Evolutionary conservation across 2,113 vertebrate species (phyloP).

Genomic region (Nothocercus julius): DNA sequence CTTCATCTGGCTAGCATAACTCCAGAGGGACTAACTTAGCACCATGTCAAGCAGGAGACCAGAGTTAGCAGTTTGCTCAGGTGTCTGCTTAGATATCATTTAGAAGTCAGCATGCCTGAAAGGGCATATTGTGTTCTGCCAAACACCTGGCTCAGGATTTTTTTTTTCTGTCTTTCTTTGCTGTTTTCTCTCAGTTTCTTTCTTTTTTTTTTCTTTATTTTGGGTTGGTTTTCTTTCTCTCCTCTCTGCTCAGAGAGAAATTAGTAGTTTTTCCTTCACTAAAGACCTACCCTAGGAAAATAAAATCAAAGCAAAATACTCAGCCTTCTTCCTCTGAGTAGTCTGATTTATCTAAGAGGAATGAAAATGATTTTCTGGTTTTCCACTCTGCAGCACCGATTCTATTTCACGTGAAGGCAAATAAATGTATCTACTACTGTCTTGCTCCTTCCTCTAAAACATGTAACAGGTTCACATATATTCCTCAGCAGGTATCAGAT

Average conservation of each 20-base stretch:
- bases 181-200: neutral
- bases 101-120: constrained; percentile 8
- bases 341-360: constrained; percentile 42
- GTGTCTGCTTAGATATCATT: constrained; percentile 1
- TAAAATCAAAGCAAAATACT: constrained; percentile 15
- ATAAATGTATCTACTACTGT: constrained; percentile 48
- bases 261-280: neutral
- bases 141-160: constrained; percentile 10
- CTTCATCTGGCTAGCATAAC: neutral
- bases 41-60: neutral
- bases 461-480: constrained; percentile 24
- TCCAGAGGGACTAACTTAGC: neutral
- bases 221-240: neutral
- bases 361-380: constrained; percentile 46
- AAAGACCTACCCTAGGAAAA: neutral
- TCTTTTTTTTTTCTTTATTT: neutral
- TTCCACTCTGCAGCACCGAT: constrained; percentile 57
- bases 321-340: neutral
- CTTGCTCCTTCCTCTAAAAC: constrained; percentile 17
- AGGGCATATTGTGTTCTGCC: neutral
- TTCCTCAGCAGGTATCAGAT: constrained; percentile 66
- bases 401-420: constrained; percentile 62
- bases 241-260: neutral
- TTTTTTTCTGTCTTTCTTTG: neutral
- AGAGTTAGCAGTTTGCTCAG: constrained; percentile 10